Evolutionary conservation across 2,113 vertebrate genomes (phyloP).

Genomic region (Strix uralensis): DNA sequence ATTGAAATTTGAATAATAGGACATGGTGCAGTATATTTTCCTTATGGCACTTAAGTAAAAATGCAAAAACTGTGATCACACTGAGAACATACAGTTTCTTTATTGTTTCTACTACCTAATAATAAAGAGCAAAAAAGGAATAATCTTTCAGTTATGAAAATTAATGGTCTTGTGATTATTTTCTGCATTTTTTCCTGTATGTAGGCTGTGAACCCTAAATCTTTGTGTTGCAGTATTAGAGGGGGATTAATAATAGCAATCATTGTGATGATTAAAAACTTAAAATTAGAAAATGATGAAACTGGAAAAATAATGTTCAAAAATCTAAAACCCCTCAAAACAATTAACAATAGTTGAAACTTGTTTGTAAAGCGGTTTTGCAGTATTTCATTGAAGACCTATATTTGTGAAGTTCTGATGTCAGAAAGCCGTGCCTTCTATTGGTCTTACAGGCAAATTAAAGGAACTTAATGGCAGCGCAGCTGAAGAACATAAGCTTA

Average conservation of each 20-base stretch:
- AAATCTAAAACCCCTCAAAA: accelerated
- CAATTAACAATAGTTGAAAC: neutral
- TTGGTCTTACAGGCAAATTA: constrained; percentile 82
- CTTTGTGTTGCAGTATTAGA: neutral
- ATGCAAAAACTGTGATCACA: neutral
- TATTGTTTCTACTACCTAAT: neutral
- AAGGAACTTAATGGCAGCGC: constrained; percentile 83
- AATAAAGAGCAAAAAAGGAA: neutral
- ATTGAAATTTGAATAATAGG: neutral
- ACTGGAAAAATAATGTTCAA: neutral
- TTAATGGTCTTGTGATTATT: neutral
- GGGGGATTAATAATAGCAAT: neutral
- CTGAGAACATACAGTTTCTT: neutral
- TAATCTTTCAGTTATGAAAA: neutral
- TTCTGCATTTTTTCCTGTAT: neutral
- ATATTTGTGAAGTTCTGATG: neutral
- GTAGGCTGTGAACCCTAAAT: neutral
- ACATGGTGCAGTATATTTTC: neutral
- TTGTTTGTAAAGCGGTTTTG: neutral
- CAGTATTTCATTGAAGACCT: neutral
- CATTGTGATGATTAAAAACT: neutral
- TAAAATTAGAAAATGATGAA: neutral
- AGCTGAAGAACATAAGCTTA: constrained; percentile 75
- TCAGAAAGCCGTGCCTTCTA: neutral
- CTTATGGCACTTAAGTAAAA: neutral